These are phyloP conservation scores for Alligator sinensis DNA, from an alignment of 2,113 vertebrate genomes.

Conservation along the genomic window DNA sequence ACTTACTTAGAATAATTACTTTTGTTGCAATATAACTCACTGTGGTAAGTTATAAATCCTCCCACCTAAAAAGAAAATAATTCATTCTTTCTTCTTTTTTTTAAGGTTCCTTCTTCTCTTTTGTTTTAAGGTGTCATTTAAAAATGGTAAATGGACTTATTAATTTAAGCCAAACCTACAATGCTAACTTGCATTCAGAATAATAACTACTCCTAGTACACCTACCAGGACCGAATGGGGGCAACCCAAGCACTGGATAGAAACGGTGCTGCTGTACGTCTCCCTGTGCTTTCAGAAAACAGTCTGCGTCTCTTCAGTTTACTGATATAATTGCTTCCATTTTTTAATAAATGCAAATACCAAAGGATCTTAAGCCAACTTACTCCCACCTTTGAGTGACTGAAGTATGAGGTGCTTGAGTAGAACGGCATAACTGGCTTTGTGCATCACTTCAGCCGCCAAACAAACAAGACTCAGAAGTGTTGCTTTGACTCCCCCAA, in stretches of 20 bases:
- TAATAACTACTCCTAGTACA: neutral
- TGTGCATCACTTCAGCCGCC: too few species aligned
- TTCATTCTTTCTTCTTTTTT: fast-evolving
- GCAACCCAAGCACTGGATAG: neutral
- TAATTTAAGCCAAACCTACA: neutral
- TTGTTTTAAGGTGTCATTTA: neutral
- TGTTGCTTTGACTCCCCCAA: too few species aligned
- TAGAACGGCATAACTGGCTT: fast-evolving
- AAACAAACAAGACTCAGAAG: too few species aligned
- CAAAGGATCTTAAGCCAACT: neutral
- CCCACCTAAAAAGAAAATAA: neutral
- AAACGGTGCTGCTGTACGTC: neutral
- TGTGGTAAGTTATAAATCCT: neutral
- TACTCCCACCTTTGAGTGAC: neutral
- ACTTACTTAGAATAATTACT: neutral
- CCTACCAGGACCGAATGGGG: neutral
- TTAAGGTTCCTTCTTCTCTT: neutral
- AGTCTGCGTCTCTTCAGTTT: neutral
- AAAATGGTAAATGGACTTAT: neutral
- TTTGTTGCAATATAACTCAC: neutral
- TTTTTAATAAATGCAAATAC: neutral
- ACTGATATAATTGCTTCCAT: neutral
- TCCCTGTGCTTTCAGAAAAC: neutral
- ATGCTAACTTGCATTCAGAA: neutral
- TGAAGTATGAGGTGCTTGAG: fast-evolving